These are phyloP conservation scores for Drosophila albomicans DNA, from an alignment of 1,140 invertebrate species.

Conservation along the genomic window DNA sequence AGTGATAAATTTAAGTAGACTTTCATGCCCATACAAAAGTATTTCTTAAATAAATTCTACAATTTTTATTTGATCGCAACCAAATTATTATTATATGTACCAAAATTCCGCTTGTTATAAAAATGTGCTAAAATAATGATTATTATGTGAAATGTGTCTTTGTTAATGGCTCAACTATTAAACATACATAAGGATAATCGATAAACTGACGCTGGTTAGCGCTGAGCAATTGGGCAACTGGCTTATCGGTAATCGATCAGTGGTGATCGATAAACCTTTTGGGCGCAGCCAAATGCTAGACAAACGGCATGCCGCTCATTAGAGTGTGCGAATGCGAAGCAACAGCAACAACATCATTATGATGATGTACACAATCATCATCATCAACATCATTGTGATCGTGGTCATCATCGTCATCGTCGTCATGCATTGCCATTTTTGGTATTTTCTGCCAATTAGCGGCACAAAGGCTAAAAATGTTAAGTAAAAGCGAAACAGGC, in stretches of 20 bases:
- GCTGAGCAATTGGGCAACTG: background rate
- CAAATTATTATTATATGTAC: no score
- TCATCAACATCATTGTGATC: slow-evolving; percentile 18
- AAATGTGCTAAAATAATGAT: no score
- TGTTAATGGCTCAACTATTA: no score
- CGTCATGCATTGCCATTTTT: slow-evolving; percentile 82
- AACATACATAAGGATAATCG: background rate
- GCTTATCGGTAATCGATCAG: slow-evolving; percentile 2
- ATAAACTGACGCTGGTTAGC: background rate
- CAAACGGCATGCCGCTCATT: slow-evolving; percentile 46
- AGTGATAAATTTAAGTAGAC: no score
- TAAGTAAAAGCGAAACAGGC: slow-evolving; percentile 81
- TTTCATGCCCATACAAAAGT: no score
- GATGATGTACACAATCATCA: slow-evolving; percentile 1
- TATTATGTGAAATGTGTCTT: no score
- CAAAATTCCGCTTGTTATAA: no score
- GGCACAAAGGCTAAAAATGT: slow-evolving; percentile 82
- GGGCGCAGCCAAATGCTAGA: slow-evolving; percentile 29
- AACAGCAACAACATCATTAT: slow-evolving; percentile 10
- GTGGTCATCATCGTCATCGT: slow-evolving; percentile 32
- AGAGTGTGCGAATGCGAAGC: slow-evolving; percentile 32
- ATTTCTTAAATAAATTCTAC: no score
- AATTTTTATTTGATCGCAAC: no score
- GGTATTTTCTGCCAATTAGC: slow-evolving; percentile 84
- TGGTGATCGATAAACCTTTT: slow-evolving; percentile 46